Percentiles rank a stretch among this genome's conserved stretches.
Evolutionary conservation across 2,113 vertebrate genomes (phyloP).

Genomic region (Chauna torquata): DNA sequence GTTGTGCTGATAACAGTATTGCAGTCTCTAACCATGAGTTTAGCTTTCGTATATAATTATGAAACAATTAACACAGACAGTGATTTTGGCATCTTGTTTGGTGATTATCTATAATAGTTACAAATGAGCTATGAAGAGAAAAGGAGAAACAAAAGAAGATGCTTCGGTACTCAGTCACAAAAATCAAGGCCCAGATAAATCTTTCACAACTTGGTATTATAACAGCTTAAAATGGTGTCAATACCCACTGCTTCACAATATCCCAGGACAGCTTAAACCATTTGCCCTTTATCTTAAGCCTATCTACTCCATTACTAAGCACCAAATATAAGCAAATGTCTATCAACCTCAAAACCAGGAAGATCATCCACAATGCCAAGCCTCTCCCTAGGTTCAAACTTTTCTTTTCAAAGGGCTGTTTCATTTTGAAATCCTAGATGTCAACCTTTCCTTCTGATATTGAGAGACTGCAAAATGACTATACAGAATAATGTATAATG

Average conservation of each 20-base stretch:
- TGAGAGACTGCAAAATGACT: not conserved
- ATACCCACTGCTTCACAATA: not conserved
- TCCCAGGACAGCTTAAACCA: not conserved
- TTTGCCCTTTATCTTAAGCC: not conserved
- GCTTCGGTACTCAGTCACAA: not conserved
- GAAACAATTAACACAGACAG: constrained; percentile 4
- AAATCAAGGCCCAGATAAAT: not conserved
- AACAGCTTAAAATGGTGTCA: not conserved
- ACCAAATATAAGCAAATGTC: not conserved
- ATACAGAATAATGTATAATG: not conserved
- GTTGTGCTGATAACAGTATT: constrained; percentile 9
- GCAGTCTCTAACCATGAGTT: constrained; percentile 24
- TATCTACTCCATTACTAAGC: not conserved
- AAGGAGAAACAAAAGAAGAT: not conserved
- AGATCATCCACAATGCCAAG: fast-evolving
- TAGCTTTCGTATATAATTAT: constrained; percentile 50
- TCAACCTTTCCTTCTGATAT: not conserved
- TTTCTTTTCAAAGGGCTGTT: not conserved
- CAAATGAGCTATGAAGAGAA: not conserved
- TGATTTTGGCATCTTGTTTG: constrained; percentile 51
- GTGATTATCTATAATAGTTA: constrained; percentile 3
- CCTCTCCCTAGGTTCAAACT: not conserved
- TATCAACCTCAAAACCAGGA: not conserved
- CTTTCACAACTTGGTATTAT: not conserved
- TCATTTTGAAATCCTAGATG: not conserved